Conservation (phyloP, 2,888 invertebrate species). For the Meghimatium bilineatum region DNA sequence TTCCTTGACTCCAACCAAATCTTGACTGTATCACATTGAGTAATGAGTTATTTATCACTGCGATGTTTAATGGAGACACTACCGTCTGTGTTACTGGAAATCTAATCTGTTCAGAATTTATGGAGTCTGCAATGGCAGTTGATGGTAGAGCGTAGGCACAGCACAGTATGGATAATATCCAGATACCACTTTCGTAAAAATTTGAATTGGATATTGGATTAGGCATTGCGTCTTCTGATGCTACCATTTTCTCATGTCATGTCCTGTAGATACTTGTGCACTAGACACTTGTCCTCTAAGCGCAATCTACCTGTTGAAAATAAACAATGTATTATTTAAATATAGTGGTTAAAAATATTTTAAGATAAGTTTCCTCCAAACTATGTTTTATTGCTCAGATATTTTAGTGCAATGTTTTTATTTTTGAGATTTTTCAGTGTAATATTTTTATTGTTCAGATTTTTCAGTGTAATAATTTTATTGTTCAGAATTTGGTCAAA, state of each 20-base stretch:
- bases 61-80: background rate
- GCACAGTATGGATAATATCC: background rate
- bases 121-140: background rate
- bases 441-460: too few relatives aligned
- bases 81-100: background rate
- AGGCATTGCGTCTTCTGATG: background rate
- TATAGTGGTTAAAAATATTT: too few relatives aligned
- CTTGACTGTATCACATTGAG: background rate
- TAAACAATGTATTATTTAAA: background rate
- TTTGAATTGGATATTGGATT: background rate
- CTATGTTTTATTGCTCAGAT: too few relatives aligned
- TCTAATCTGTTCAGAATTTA: background rate
- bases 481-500: too few relatives aligned
- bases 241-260: background rate
- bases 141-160: conserved; percentile 4
- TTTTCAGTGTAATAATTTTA: too few relatives aligned
- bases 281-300: too few relatives aligned
- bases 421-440: too few relatives aligned
- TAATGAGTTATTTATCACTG: background rate
- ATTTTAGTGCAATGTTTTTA: too few relatives aligned
- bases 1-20: background rate
- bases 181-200: background rate
- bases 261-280: background rate
- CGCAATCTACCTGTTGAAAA: background rate
- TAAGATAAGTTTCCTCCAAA: too few relatives aligned